Evolutionary conservation across 2,888 invertebrate species (phyloP), one percentile per base, ranked within the genome.

Genomic region (Nomada ruficornis): DNA sequence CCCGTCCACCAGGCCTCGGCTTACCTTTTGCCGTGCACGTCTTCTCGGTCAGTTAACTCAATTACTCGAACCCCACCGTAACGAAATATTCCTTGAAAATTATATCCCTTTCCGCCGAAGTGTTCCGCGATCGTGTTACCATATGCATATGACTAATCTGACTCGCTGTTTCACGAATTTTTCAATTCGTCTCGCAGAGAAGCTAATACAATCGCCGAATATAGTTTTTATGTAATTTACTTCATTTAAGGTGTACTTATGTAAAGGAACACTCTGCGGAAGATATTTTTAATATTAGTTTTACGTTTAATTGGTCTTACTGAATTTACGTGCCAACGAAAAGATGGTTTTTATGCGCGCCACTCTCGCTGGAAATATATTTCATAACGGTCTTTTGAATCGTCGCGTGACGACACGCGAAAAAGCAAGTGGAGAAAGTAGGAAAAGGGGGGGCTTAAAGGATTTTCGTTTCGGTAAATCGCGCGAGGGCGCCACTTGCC

Each of bases 41-140:
- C 67, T 81, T 77, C 75, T 68, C 50, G 74, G 42, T 64, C 70
- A 36, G 74, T 77, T 77, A 77, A 83, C 77, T 81, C 73, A 83
- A 83, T 81, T 81, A 77, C 55, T 65, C 77, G 63, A 57, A 50
- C 57, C 44, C 71, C n/a, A n/a, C 54, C 64, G 81, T 81, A 81
- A 81, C 83, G 74, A 77, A 82, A 83, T 83, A 83, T 77, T 83
- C 71, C 74, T 73, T 71, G 77, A 80, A 80, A 77, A 77, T 80
- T 72, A 77, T 80, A 80, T 77, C 71, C 77, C 63, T 63, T 72
- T 77, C 42, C 71, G 52, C 29, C 44, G 77, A 50, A 44, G 55
- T 55, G 57, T 44, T 47, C 71, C 50, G n/a, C 57, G 71, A 68
- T 77, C 71, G 57, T 29, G 55, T 72, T 72, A 77, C 80, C 3